A percentile compares a stretch with the other conserved stretches of the same genome.
These are phyloP conservation scores for Onthophagus sagittarius DNA, from an alignment of 2,888 invertebrate species.

Conservation along the genomic window DNA sequence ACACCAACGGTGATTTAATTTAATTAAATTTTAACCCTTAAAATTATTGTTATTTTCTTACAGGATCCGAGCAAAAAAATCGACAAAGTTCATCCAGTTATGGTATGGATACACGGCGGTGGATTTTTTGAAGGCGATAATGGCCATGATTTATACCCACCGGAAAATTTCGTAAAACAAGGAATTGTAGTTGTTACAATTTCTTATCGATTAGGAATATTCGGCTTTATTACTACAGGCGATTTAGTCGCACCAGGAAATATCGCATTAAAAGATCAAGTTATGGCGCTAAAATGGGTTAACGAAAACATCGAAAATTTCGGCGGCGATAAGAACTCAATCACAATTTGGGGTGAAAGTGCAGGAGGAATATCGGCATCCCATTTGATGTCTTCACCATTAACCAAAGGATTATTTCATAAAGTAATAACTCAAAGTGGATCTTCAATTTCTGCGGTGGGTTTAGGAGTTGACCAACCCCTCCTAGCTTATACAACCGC, in stretches of 20 bases:
- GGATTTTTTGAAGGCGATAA: conserved; percentile 34
- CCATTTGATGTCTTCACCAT: conserved; percentile 11
- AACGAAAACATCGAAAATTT: conserved; percentile 19
- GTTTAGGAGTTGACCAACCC: conserved; percentile 21
- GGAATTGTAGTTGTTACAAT: conserved; percentile 36
- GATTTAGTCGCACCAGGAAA: conserved; percentile 17
- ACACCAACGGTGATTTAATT: conserved; percentile 31
- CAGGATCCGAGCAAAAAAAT: background rate
- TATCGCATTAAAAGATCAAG: conserved; percentile 20
- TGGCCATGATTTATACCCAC: conserved; percentile 31
- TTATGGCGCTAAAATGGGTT: conserved; percentile 19
- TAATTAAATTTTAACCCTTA: background rate
- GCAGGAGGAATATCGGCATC: conserved; percentile 16
- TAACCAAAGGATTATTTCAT: conserved; percentile 20
- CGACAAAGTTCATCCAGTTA: conserved; percentile 29
- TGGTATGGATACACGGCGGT: conserved; percentile 40
- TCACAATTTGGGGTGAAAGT: conserved; percentile 20
- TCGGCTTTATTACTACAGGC: conserved; percentile 30
- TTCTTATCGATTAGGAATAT: conserved; percentile 38
- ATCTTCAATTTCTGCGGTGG: conserved; percentile 3
- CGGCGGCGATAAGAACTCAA: conserved; percentile 18
- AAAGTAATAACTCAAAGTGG: conserved; percentile 22
- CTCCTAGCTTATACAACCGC: conserved; percentile 28
- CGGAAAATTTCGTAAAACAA: conserved; percentile 37
- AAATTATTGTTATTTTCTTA: background rate